These are phyloP conservation scores for Chionoecetes opilio DNA, from an alignment of 1,140 invertebrate species.

Conservation along the genomic window DNA sequence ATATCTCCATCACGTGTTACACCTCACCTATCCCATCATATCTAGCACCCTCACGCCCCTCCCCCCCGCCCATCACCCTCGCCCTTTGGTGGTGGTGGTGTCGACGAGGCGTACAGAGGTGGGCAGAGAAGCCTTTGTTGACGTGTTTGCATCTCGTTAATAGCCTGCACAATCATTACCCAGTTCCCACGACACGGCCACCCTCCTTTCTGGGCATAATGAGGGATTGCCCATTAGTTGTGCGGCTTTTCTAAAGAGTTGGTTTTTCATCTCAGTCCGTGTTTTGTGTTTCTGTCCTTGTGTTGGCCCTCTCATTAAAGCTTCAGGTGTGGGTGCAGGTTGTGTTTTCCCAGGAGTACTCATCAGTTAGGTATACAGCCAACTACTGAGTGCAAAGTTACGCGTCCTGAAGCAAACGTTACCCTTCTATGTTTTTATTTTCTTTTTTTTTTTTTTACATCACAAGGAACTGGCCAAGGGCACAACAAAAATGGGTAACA, in stretches of 20 bases:
- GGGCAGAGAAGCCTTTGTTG: constrained; percentile 43
- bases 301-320: neutral
- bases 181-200: constrained; percentile 52
- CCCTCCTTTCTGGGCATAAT: constrained; percentile 56
- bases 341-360: neutral
- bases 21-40: no score
- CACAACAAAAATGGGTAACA: no score
- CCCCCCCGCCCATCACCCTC: neutral
- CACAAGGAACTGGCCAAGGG: no score
- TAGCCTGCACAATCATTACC: constrained; percentile 60
- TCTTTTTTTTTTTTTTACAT: no score
- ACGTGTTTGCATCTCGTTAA: constrained; percentile 59
- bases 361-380: no score
- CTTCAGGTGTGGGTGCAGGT: neutral
- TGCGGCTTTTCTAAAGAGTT: constrained; percentile 38
- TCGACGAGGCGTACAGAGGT: constrained; percentile 33
- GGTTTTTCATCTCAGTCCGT: neutral
- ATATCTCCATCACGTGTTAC: neutral
- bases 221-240: constrained; percentile 66
- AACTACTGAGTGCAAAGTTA: no score
- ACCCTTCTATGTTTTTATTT: no score
- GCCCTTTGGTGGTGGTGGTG: neutral
- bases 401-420: neutral
- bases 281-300: constrained; percentile 38
- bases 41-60: no score